Evolutionary conservation across 2,797 vertebrate genomes (phyloP), one percentile per base, ranked within the genome.

Genomic region (Brotogeris chrysoptera): DNA sequence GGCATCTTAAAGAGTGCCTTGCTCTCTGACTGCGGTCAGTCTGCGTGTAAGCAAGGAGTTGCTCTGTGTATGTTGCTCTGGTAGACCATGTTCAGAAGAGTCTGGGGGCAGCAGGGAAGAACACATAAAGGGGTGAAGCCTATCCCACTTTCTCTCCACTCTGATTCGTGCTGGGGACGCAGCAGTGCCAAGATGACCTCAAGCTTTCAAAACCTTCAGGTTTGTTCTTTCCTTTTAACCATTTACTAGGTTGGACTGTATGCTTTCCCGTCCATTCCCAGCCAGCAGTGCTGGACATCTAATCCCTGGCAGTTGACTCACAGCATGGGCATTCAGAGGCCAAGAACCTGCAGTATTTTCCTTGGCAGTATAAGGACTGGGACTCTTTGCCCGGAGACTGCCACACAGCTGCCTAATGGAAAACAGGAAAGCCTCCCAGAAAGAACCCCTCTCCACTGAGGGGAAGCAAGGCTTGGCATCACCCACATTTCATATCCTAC

Each of bases 381-480:
- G 71, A 82, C 66, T 89, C 69, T 68, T 69, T 79, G 78, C 88
- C 73, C 72, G 61, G 88, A 91, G 61, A 81, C 49, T 1, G 1
- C 70, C 78, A 53, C 36, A 39, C 38, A 84, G 69, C 79, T 84
- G 70, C 66, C 78, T 88, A 49, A 72, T 25, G 76, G 89, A 88
- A 95, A 92, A 44, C 86, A 95, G 82, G 85, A 92, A 90, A 66
- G n/a, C 36, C 44, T 90, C 21, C 59, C 88, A 70, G 74, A 69
- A 49, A 49, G 64, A 81, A 73, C 1, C 1, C n/a, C 57, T 73
- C 34, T 57, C 36, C 36, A 39, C 32, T 10, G 1, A 65, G 43
- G 41, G 66, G 73, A 89, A 71, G 25, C 41, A 49, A 69, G 57
- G 36, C 39, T 87, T 20, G 2, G 50, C 86, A 68, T 88, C 66